These are phyloP conservation scores for Mustelus asterias DNA, from an alignment of 2,113 vertebrate species.

Conservation along the genomic window DNA sequence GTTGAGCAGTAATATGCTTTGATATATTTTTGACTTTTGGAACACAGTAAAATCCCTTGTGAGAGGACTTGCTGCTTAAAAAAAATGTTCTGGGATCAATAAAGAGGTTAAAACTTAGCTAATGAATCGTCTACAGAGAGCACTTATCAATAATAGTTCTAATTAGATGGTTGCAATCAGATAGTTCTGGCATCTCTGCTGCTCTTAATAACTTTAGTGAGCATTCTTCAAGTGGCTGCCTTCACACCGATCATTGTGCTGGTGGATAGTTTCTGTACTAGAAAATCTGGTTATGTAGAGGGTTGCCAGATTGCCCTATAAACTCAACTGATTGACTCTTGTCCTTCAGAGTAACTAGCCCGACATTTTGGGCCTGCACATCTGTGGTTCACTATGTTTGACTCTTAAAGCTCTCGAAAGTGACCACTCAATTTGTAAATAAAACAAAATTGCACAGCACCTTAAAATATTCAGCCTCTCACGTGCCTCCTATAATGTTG, in stretches of 20 bases:
- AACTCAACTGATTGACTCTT: not conserved
- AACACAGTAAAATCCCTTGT: not conserved
- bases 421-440: not conserved
- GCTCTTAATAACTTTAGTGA: not conserved
- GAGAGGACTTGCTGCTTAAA: not conserved
- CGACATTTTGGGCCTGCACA: not conserved
- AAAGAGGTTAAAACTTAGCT: not conserved
- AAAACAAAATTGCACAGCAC: not conserved
- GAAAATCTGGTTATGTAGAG: not conserved
- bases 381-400: not conserved
- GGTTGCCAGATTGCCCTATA: not conserved
- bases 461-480: too few species aligned
- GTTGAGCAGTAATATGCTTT: not conserved
- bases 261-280: not conserved
- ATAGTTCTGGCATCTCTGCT: not conserved
- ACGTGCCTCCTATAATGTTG: too few species aligned
- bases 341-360: not conserved
- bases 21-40: conserved; percentile 1
- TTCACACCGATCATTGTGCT: not conserved
- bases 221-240: not conserved
- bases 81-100: not conserved
- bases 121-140: not conserved
- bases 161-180: not conserved
- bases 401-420: not conserved
- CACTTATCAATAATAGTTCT: conserved; percentile 8